A percentile compares a stretch with the other conserved stretches of the same genome.
Conservation (phyloP, 2,888 invertebrate species). For the Oxytorus armatus region DNA sequence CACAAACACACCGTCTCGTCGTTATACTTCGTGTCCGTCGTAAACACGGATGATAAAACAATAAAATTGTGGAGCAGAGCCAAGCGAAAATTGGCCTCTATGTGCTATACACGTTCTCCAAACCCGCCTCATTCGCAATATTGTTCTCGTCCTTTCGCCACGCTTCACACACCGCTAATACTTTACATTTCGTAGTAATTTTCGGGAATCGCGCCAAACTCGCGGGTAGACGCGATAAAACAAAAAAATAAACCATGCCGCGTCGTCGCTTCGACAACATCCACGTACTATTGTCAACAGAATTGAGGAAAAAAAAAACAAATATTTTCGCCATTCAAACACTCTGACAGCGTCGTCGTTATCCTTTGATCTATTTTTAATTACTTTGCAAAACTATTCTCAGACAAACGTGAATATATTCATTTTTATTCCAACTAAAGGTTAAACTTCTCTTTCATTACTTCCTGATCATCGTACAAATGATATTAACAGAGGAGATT, state of each 20-base stretch:
- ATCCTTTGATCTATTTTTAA: no score
- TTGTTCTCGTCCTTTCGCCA: slow-evolving; percentile 61
- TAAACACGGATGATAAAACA: slow-evolving; percentile 78
- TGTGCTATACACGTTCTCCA: slow-evolving; percentile 64
- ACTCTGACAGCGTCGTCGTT: not conserved
- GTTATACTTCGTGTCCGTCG: slow-evolving; percentile 59
- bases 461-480: no score
- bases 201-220: slow-evolving; percentile 59
- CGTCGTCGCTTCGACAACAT: slow-evolving; percentile 49
- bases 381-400: no score
- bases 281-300: slow-evolving; percentile 11
- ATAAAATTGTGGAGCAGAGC: slow-evolving; percentile 79
- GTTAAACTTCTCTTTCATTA: no score
- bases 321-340: no score
- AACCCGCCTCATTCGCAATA: slow-evolving; percentile 62
- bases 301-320: slow-evolving; percentile 5
- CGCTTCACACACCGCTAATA: slow-evolving; percentile 32
- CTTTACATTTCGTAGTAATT: slow-evolving; percentile 58
- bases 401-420: no score
- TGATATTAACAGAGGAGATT: no score
- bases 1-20: slow-evolving; percentile 42
- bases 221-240: slow-evolving; percentile 15
- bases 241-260: slow-evolving; percentile 28
- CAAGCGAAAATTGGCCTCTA: slow-evolving; percentile 74
- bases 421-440: no score